These are phyloP conservation scores for Cheiracanthium punctorium DNA, from an alignment of 2,888 invertebrate genomes.

Conservation along the genomic window DNA sequence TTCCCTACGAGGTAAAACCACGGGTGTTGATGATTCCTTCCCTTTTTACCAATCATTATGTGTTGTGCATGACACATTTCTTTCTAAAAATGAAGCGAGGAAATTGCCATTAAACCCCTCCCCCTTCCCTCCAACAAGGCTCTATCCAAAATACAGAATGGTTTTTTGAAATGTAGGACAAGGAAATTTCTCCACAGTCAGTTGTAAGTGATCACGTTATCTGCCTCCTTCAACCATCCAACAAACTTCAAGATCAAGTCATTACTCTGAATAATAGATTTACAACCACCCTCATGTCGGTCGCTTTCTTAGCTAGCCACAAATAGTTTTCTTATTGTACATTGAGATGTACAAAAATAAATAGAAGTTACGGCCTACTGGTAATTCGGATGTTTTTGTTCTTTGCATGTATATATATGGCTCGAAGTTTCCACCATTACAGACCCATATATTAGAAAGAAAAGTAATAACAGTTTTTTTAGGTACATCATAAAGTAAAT, in stretches of 20 bases:
- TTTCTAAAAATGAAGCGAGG: slow-evolving; percentile 25
- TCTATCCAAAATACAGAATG: background rate
- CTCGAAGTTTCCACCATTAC: slow-evolving; percentile 43
- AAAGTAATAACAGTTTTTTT: slow-evolving; percentile 58
- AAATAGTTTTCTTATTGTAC: slow-evolving; percentile 56
- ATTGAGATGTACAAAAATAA: slow-evolving; percentile 45
- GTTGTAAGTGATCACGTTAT: slow-evolving; percentile 53
- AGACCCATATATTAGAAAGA: slow-evolving; percentile 29
- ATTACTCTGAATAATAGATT: slow-evolving; percentile 68
- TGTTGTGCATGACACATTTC: slow-evolving; percentile 42
- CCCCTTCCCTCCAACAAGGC: slow-evolving; percentile 22
- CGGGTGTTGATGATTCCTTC: slow-evolving; percentile 60
- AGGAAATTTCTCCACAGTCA: slow-evolving; percentile 10
- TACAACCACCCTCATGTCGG: slow-evolving; percentile 45
- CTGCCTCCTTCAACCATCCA: slow-evolving; percentile 42
- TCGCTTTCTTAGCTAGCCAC: background rate
- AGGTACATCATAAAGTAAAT: slow-evolving; percentile 56
- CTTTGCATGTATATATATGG: slow-evolving; percentile 14
- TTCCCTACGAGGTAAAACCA: slow-evolving; percentile 16
- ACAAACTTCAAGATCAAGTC: slow-evolving; percentile 67
- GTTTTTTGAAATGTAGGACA: background rate
- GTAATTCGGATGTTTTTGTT: slow-evolving; percentile 32
- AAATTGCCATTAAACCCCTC: slow-evolving; percentile 50
- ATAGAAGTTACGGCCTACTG: slow-evolving; percentile 50
- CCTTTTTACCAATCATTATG: slow-evolving; percentile 62